Evolutionary conservation across 1,140 invertebrate genomes (phyloP).

Genomic region (Phymorhynchus buccinoides): DNA sequence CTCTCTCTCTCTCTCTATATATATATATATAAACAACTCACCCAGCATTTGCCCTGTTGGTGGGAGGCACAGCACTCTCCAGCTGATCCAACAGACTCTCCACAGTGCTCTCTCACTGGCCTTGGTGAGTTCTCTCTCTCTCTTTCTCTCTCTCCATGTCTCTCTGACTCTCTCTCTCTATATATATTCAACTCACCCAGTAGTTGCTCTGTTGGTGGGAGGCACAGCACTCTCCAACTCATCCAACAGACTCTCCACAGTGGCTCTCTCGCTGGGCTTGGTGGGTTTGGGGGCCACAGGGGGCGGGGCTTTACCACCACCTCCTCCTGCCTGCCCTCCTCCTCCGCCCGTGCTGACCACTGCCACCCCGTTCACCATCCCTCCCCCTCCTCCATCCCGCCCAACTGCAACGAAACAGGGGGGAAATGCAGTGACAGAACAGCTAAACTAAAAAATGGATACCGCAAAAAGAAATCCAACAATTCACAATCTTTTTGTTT

Average conservation of each 20-base stretch:
- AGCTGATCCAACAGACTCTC: constrained; percentile 91
- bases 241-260: constrained; percentile 90
- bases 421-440: background rate
- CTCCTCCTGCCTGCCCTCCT: constrained; percentile 40
- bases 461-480: background rate
- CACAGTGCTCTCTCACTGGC: constrained; percentile 77
- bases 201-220: background rate
- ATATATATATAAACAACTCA: background rate
- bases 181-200: constrained; percentile 16
- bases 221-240: constrained; percentile 79
- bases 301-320: constrained; percentile 47
- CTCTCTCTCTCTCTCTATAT: too few relatives aligned
- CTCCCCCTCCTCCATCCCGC: constrained; percentile 2
- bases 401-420: background rate
- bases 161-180: too few relatives aligned
- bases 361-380: constrained; percentile 42
- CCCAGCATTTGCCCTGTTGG: background rate
- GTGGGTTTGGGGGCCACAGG: constrained; percentile 66
- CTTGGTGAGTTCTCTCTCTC: constrained; percentile 56
- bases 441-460: background rate
- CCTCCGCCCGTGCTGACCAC: constrained; percentile 13
- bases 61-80: constrained; percentile 65
- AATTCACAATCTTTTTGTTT: background rate
- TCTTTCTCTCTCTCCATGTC: too few relatives aligned
- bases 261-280: constrained; percentile 63